Conservation (phyloP, 2,797 vertebrate genomes). For the Coranthus polyacanthus region DNA sequence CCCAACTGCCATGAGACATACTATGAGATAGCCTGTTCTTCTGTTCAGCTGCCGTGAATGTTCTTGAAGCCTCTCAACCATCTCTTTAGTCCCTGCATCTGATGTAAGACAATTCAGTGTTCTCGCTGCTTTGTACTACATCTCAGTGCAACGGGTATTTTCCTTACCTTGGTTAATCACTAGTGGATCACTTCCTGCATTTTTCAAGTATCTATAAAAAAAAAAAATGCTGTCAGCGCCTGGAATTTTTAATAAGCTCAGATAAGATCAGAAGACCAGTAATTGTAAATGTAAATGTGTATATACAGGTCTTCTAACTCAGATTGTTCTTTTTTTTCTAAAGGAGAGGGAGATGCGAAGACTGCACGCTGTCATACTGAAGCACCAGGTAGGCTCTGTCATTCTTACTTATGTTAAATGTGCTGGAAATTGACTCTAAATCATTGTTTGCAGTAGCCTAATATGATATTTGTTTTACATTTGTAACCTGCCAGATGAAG, state of each 20-base stretch:
- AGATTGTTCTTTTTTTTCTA: conserved; percentile 55
- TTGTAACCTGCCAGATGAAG: conserved; percentile 31
- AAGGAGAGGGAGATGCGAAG: conserved; percentile 96
- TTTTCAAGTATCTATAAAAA: conserved; percentile 20
- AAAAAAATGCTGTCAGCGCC: conserved; percentile 29
- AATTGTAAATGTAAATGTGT: too few species aligned
- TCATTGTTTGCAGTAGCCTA: conserved; percentile 16
- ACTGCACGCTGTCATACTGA: conserved; percentile 90
- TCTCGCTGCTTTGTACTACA: conserved; percentile 18
- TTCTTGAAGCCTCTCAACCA: background rate
- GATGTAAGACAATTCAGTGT: background rate
- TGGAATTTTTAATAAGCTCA: conserved; percentile 21
- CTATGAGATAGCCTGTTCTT: background rate
- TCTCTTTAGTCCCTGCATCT: background rate
- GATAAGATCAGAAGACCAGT: conserved; percentile 3
- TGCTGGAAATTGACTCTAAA: conserved; percentile 17
- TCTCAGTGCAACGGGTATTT: conserved; percentile 25
- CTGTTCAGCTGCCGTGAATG: background rate
- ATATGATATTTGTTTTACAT: conserved; percentile 31
- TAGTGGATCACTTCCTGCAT: conserved; percentile 11
- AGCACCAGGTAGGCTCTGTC: conserved; percentile 7
- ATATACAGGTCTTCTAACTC: conserved; percentile 48
- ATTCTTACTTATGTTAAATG: conserved; percentile 42
- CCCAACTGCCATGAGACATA: conserved; percentile 1
- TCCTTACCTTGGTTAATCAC: conserved; percentile 25